These are phyloP conservation scores for Psettodes erumei DNA, from an alignment of 2,113 vertebrate species.

Conservation along the genomic window DNA sequence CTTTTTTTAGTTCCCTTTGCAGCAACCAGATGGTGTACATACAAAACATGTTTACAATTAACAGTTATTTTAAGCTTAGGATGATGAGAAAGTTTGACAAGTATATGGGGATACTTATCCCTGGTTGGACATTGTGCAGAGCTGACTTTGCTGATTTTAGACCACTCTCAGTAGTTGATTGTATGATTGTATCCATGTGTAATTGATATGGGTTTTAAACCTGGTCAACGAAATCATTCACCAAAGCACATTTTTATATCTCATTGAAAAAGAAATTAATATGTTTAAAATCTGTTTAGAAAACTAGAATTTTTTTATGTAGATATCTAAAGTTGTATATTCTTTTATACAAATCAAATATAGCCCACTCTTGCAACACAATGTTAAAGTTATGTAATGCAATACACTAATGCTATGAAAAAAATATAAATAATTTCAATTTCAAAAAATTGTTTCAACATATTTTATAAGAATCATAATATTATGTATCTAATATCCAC, in stretches of 20 bases:
- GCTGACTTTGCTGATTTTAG: too few species aligned
- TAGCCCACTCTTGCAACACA: neutral
- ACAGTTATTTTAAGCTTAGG: slow-evolving; percentile 1
- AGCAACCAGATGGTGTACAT: neutral
- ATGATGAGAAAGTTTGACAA: neutral
- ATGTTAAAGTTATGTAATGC: too few species aligned
- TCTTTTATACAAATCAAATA: neutral
- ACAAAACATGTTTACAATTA: slow-evolving; percentile 4
- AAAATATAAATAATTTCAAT: too few species aligned
- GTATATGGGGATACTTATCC: neutral
- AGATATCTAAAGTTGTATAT: neutral
- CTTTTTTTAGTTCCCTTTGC: slow-evolving; percentile 3
- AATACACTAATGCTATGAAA: too few species aligned
- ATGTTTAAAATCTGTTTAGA: too few species aligned
- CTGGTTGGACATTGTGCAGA: too few species aligned
- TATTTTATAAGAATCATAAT: neutral
- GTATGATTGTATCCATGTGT: neutral
- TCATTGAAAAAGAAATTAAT: too few species aligned
- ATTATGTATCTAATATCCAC: neutral
- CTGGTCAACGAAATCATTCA: neutral
- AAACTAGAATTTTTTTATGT: neutral
- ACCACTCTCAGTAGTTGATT: too few species aligned
- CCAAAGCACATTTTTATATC: neutral
- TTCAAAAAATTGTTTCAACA: too few species aligned
- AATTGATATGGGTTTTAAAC: neutral